Evolutionary conservation across 2,888 invertebrate species (phyloP).

Genomic region (Cheilosia urbana): DNA sequence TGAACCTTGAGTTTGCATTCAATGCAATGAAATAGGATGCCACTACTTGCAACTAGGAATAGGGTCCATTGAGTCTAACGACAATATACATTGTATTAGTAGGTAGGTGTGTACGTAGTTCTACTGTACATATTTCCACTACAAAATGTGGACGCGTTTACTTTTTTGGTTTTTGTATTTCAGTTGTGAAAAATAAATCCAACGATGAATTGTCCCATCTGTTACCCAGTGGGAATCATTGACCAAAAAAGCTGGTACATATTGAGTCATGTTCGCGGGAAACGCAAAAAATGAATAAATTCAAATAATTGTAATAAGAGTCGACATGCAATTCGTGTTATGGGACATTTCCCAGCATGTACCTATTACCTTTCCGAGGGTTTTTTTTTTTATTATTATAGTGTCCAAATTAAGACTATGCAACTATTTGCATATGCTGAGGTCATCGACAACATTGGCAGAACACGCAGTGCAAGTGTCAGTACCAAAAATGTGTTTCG

Average conservation of each 20-base stretch:
- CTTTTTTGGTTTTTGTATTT: background rate
- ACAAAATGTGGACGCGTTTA: background rate
- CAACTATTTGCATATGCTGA: too few species aligned
- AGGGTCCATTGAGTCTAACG: slow-evolving; percentile 20
- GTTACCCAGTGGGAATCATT: slow-evolving; percentile 1
- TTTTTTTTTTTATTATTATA: too few species aligned
- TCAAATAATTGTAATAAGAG: slow-evolving; percentile 17
- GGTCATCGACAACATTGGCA: too few species aligned
- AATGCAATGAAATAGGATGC: slow-evolving; percentile 20
- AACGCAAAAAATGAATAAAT: slow-evolving; percentile 21
- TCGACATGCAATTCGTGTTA: too few species aligned
- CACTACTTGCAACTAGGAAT: slow-evolving; percentile 6
- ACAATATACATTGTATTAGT: slow-evolving; percentile 13
- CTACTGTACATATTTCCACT: background rate
- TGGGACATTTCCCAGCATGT: too few species aligned
- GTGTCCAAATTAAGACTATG: too few species aligned
- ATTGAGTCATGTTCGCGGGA: slow-evolving; percentile 12
- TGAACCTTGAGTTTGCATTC: slow-evolving; percentile 20
- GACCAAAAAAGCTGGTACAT: slow-evolving; percentile 8
- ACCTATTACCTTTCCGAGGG: too few species aligned
- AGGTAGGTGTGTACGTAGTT: background rate
- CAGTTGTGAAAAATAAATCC: background rate
- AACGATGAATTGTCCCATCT: background rate
- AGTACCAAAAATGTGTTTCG: too few species aligned
- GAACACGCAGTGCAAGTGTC: too few species aligned